Percentiles rank a stretch among this genome's conserved stretches.
These are phyloP conservation scores for Leiothrix lutea DNA, from an alignment of 2,113 vertebrate species.

Conservation along the genomic window DNA sequence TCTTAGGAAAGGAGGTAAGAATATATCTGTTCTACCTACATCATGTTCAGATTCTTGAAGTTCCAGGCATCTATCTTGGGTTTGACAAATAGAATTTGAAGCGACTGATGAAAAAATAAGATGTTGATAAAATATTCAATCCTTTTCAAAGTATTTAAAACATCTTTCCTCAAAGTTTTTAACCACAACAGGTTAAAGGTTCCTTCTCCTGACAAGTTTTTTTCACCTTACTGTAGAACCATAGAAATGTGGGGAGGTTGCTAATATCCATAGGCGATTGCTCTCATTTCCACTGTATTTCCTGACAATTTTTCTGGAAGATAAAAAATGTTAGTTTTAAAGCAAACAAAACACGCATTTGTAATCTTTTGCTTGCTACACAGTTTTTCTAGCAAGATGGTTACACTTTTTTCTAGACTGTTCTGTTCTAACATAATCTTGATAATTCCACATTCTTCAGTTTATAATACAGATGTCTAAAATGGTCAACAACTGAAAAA, in stretches of 20 bases:
- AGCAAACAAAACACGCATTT: neutral
- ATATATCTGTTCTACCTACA: conserved; percentile 7
- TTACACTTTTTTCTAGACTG: neutral
- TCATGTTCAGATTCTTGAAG: conserved; percentile 10
- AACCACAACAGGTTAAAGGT: neutral
- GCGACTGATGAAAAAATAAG: neutral
- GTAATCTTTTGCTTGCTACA: neutral
- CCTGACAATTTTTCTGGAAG: neutral
- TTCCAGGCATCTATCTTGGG: conserved; percentile 32
- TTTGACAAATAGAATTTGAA: conserved; percentile 5
- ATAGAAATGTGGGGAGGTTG: neutral
- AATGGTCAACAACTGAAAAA: neutral
- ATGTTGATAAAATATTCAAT: neutral
- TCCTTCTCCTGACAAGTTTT: neutral
- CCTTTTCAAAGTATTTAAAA: neutral
- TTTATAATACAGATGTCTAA: neutral
- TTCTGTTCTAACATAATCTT: neutral
- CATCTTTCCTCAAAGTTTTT: neutral
- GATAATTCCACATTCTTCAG: neutral
- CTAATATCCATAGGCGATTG: neutral
- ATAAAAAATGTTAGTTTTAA: neutral
- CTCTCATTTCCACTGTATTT: neutral
- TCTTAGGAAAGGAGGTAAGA: conserved; percentile 55
- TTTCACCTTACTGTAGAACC: neutral
- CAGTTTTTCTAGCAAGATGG: neutral